A percentile compares a stretch with the other conserved stretches of the same genome.
phyloP scores from a whole-genome alignment of 1,140 invertebrate species.

The Arion vulgaris region DNA sequence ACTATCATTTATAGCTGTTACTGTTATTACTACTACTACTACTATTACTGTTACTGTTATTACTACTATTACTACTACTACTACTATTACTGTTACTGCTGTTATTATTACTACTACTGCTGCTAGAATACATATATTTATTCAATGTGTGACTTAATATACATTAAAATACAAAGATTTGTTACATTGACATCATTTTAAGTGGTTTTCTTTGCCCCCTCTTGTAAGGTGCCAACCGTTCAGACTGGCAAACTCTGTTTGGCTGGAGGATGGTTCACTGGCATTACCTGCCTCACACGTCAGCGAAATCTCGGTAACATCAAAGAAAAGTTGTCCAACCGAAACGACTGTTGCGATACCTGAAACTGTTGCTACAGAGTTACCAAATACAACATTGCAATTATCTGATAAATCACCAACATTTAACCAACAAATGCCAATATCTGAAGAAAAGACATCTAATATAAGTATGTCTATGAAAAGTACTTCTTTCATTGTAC shows the following conservation, averaged over 20 bases:
- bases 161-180: too few relatives aligned
- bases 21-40: constrained; percentile 33
- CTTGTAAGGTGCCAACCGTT: background rate
- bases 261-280: background rate
- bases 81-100: constrained; percentile 28
- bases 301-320: background rate
- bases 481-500: background rate
- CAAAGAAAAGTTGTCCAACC: background rate
- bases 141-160: too few relatives aligned
- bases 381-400: background rate
- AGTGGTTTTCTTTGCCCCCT: too few relatives aligned
- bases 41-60: constrained; percentile 30
- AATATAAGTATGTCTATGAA: background rate
- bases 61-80: constrained; percentile 33
- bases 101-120: constrained; percentile 16
- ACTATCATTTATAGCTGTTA: background rate
- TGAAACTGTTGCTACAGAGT: background rate
- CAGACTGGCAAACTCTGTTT: background rate
- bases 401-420: background rate
- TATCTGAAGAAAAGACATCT: background rate
- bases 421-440: background rate
- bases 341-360: background rate
- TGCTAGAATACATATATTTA: too few relatives aligned
- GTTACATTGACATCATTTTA: too few relatives aligned
- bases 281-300: background rate